A percentile compares a stretch with the other conserved stretches of the same genome.
Conservation (phyloP, 2,113 vertebrate genomes). For the Pseudonaja textilis region DNA sequence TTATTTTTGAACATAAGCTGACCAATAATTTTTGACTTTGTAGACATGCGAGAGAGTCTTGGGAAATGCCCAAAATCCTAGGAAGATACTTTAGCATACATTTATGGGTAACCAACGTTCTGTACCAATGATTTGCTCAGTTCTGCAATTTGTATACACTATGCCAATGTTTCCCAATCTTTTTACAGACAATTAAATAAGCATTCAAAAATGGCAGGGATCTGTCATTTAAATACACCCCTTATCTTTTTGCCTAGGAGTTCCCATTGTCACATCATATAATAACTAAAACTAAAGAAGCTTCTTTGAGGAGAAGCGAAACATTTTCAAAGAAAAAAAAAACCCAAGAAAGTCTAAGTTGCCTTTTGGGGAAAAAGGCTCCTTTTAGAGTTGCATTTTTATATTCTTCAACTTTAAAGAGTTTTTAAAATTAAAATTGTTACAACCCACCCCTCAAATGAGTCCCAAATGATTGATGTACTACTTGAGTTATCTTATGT, state of each 20-base stretch:
- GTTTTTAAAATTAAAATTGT: background rate
- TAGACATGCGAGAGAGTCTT: background rate
- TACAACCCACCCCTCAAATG: background rate
- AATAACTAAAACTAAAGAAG: background rate
- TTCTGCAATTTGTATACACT: background rate
- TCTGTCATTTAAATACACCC: background rate
- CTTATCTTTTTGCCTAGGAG: background rate
- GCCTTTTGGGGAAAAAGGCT: background rate
- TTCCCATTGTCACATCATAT: background rate
- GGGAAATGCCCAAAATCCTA: background rate
- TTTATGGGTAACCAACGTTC: background rate
- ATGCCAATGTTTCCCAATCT: background rate
- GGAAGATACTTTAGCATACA: background rate
- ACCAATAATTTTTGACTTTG: background rate
- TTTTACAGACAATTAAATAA: background rate
- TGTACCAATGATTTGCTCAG: background rate
- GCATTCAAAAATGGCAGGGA: background rate
- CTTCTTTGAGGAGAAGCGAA: background rate
- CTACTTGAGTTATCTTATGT: background rate
- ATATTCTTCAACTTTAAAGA: background rate
- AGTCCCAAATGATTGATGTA: background rate
- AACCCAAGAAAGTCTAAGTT: background rate
- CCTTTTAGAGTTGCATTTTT: background rate
- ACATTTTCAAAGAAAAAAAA: background rate
- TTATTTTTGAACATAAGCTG: background rate